phyloP scores from a whole-genome alignment of 2,888 invertebrate genomes.

The Luperina testacea region DNA sequence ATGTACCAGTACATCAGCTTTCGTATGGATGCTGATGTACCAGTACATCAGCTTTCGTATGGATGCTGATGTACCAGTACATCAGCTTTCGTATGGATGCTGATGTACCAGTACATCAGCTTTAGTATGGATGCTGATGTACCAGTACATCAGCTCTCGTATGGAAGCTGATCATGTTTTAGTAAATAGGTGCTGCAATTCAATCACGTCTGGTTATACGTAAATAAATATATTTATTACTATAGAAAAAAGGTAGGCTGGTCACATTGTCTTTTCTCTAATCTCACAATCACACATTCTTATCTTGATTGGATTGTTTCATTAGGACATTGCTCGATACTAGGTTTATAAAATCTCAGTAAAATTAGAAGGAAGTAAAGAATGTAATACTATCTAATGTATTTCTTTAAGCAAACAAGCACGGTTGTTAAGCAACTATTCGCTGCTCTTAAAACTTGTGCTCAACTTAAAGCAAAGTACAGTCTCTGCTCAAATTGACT shows the following conservation, averaged over 20 bases:
- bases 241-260: background rate
- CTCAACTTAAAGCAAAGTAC: constrained; percentile 2
- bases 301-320: background rate
- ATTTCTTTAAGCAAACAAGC: constrained; percentile 15
- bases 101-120: no score
- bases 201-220: background rate
- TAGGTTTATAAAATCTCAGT: background rate
- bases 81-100: no score
- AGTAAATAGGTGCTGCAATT: background rate
- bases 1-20: background rate
- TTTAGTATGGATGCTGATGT: background rate
- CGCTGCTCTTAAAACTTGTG: constrained; percentile 32
- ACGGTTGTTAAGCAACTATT: constrained; percentile 28
- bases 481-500: constrained; percentile 42
- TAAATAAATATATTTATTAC: background rate
- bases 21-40: no score
- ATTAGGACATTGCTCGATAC: background rate
- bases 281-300: background rate
- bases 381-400: background rate
- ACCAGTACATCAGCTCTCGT: no score
- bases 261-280: background rate
- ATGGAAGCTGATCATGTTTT: background rate
- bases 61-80: background rate
- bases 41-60: no score
- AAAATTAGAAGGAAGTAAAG: background rate